phyloP scores from a whole-genome alignment of 1,140 invertebrate species.

The Platorchestia sp. region DNA sequence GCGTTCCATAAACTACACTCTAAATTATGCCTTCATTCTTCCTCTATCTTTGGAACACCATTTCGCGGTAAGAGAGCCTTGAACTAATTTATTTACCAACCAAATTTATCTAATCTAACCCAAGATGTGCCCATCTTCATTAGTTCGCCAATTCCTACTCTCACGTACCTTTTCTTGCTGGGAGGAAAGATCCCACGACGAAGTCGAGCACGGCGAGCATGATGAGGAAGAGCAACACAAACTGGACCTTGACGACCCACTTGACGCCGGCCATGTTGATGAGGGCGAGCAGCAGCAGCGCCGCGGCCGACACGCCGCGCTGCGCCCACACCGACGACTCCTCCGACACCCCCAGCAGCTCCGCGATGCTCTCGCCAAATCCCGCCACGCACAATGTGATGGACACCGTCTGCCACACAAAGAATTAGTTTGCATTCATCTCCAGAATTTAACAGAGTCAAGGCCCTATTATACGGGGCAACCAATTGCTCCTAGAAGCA shows the following conservation, averaged over 20 bases:
- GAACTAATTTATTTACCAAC: background rate
- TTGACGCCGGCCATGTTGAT: constrained; percentile 94
- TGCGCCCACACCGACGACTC: constrained; percentile 79
- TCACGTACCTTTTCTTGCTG: constrained; percentile 68
- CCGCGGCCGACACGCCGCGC: constrained; percentile 83
- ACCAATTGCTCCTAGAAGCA: too few species aligned
- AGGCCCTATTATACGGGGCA: too few species aligned
- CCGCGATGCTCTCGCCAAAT: constrained; percentile 95
- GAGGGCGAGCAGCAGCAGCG: constrained; percentile 84
- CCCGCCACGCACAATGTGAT: constrained; percentile 95
- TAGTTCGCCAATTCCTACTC: background rate
- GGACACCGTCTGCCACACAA: constrained; percentile 83
- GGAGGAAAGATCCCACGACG: constrained; percentile 87
- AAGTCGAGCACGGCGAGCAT: constrained; percentile 90
- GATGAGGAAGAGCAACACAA: constrained; percentile 85
- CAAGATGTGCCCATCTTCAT: background rate
- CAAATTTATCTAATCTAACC: background rate
- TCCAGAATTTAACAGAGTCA: too few species aligned
- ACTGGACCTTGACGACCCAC: constrained; percentile 93
- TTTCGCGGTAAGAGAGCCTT: too few species aligned
- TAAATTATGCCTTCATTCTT: too few species aligned
- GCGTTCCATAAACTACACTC: too few species aligned
- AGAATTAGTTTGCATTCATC: background rate
- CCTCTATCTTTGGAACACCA: too few species aligned
- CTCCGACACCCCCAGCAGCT: constrained; percentile 79